These are phyloP conservation scores for Lumbricus terrestris DNA, from an alignment of 2,888 invertebrate species.

Conservation along the genomic window DNA sequence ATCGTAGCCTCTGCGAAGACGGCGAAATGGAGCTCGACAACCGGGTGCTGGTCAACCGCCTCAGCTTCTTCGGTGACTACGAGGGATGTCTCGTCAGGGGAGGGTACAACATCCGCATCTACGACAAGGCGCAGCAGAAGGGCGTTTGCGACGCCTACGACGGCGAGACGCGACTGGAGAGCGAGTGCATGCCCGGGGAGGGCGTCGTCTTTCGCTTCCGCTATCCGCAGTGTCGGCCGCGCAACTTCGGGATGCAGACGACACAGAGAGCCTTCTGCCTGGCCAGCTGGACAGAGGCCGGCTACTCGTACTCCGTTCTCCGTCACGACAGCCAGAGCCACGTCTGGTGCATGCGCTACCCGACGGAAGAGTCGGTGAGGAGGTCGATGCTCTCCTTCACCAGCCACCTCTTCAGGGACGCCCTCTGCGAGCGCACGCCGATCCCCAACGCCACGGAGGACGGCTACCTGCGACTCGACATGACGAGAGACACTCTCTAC, in stretches of 20 bases:
- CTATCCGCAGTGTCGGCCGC: background rate
- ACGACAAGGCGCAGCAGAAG: conserved; percentile 26
- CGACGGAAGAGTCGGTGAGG: background rate
- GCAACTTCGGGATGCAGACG: conserved; percentile 32
- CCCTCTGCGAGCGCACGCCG: conserved; percentile 25
- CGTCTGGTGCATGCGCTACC: conserved; percentile 36
- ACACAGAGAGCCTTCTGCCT: conserved; percentile 32
- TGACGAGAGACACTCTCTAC: conserved; percentile 22
- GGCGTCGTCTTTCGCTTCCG: background rate
- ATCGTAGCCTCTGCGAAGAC: background rate
- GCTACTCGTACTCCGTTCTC: conserved; percentile 29
- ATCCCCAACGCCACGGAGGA: background rate
- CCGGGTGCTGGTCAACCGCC: background rate
- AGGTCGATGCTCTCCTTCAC: conserved; percentile 13
- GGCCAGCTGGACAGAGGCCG: conserved; percentile 33
- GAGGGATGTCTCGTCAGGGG: conserved; percentile 30
- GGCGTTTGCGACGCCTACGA: conserved; percentile 35
- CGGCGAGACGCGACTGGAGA: conserved; percentile 19
- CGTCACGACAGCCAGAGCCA: conserved; percentile 25
- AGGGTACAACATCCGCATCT: conserved; percentile 31
- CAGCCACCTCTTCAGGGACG: conserved; percentile 29
- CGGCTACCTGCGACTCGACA: conserved; percentile 27
- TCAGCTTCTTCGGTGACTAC: background rate
- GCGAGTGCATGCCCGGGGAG: background rate
- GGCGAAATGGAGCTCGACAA: background rate